phyloP scores from a whole-genome alignment of 2,113 vertebrate genomes.

The Raja brachyura region DNA sequence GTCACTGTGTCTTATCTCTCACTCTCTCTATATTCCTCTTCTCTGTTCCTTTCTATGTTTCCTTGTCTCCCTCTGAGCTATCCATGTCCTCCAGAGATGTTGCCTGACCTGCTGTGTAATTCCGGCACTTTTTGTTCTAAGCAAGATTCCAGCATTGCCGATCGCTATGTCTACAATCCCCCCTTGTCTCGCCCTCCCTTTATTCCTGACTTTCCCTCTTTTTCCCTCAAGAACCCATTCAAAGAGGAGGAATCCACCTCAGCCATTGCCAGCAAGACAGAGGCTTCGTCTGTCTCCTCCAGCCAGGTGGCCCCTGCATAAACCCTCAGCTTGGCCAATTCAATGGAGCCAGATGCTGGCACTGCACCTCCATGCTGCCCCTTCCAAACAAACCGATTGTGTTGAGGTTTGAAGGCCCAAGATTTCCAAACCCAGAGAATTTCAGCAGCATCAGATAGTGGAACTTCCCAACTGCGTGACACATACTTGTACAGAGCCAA shows the following conservation, averaged over 20 bases:
- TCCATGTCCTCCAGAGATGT: too few relatives aligned
- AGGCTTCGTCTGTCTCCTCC: conserved; percentile 73
- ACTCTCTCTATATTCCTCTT: too few relatives aligned
- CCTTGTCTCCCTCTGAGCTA: too few relatives aligned
- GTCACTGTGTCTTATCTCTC: too few relatives aligned
- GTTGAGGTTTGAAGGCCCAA: conserved; percentile 47
- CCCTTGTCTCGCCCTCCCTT: too few relatives aligned
- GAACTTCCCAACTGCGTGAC: conserved; percentile 36
- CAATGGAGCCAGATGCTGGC: conserved; percentile 40
- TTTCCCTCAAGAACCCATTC: conserved; percentile 70
- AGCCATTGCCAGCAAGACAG: conserved; percentile 69
- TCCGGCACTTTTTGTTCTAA: too few relatives aligned
- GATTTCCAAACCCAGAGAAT: conserved; percentile 36
- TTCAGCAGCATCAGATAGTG: background rate
- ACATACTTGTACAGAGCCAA: conserved; percentile 44
- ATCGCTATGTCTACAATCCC: too few relatives aligned
- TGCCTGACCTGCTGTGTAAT: too few relatives aligned
- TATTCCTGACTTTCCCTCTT: too few relatives aligned
- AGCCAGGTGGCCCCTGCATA: conserved; percentile 89
- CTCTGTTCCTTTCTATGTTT: too few relatives aligned
- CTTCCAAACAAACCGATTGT: conserved; percentile 35
- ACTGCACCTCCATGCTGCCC: conserved; percentile 46
- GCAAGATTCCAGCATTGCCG: too few relatives aligned
- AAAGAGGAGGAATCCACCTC: conserved; percentile 69
- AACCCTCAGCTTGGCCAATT: conserved; percentile 41